Conservation (phyloP, 1,140 invertebrate genomes). For the Drosophila insularis region DNA sequence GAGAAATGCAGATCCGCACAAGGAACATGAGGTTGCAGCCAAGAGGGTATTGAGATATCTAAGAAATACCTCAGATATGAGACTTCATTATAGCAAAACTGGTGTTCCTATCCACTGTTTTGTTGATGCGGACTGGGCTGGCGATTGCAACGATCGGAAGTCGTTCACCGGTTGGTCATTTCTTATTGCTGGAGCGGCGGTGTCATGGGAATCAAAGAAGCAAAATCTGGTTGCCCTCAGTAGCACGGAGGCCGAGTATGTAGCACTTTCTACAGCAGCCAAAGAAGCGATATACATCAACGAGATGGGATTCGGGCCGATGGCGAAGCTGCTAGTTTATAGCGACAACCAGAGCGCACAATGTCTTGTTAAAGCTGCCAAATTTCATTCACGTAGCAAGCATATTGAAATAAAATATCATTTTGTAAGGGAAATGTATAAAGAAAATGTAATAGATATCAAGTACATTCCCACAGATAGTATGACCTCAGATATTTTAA, state of each 20-base stretch:
- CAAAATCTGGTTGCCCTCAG: background rate
- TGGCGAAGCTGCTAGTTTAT: background rate
- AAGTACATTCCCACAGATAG: too few species aligned
- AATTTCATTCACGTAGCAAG: background rate
- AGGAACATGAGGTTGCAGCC: too few species aligned
- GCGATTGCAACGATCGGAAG: slow-evolving; percentile 8
- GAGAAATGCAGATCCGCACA: too few species aligned
- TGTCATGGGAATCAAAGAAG: slow-evolving; percentile 8
- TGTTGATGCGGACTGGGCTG: slow-evolving; percentile 5
- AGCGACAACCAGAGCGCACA: background rate
- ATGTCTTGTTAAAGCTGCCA: slow-evolving; percentile 1
- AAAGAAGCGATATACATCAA: too few species aligned
- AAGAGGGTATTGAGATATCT: too few species aligned
- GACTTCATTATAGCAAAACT: background rate
- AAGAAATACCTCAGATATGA: background rate
- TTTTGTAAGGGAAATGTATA: too few species aligned
- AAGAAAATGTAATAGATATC: too few species aligned
- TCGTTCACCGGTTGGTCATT: slow-evolving; percentile 18
- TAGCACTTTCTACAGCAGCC: too few species aligned
- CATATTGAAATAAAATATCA: too few species aligned
- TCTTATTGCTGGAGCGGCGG: slow-evolving; percentile 1
- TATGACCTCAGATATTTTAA: too few species aligned
- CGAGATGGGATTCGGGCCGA: background rate
- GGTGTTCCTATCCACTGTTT: too few species aligned
- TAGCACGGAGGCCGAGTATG: too few species aligned